Conservation (phyloP, 1,140 invertebrate genomes). For the Drosophila eugracilis region DNA sequence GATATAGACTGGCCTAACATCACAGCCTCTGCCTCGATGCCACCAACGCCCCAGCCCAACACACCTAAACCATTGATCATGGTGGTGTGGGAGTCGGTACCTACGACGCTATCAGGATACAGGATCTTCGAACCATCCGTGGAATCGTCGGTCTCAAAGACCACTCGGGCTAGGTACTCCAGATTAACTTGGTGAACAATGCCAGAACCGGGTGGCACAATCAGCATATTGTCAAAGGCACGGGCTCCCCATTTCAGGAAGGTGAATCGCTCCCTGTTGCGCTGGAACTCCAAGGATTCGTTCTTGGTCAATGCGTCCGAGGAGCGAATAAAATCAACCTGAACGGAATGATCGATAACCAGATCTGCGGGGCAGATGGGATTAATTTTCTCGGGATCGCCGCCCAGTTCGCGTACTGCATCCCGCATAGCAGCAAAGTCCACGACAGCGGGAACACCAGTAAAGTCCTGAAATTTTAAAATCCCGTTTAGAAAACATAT, state of each 20-base stretch:
- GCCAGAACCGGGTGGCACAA: constrained; percentile 98
- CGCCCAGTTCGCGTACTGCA: constrained; percentile 94
- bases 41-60: constrained; percentile 89
- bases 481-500: background rate
- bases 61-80: constrained; percentile 98
- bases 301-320: constrained; percentile 96
- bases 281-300: constrained; percentile 97
- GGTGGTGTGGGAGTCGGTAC: constrained; percentile 99
- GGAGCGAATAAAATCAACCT: constrained; percentile 97
- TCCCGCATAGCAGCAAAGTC: constrained; percentile 99
- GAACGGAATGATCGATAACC: constrained; percentile 99
- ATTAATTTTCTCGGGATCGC: constrained; percentile 97
- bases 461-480: constrained; percentile 89
- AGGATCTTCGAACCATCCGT: constrained; percentile 85
- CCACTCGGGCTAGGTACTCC: constrained; percentile 97
- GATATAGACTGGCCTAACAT: constrained; percentile 98
- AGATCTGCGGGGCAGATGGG: constrained; percentile 98
- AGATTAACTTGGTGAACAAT: constrained; percentile 99
- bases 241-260: constrained; percentile 99
- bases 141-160: constrained; percentile 89
- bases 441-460: constrained; percentile 98
- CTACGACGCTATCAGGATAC: constrained; percentile 98
- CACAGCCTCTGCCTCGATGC: constrained; percentile 95
- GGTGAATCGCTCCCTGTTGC: constrained; percentile 97
- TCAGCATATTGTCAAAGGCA: constrained; percentile 97